Conservation (phyloP, 2,797 vertebrate genomes). For the Coendou prehensilis region DNA sequence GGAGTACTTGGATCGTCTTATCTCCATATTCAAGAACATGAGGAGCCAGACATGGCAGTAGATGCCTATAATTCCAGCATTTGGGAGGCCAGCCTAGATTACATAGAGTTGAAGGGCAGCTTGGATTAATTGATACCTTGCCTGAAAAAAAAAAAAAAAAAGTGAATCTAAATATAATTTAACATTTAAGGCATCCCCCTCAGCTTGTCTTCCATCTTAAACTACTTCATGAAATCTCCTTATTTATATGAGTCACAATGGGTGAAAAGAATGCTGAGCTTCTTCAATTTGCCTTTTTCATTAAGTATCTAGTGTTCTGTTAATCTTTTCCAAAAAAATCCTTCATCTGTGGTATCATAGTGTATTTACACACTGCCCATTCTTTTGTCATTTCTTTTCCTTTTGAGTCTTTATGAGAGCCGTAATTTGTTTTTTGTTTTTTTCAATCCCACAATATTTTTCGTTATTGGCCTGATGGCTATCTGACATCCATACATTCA, state of each 20-base stretch:
- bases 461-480: background rate
- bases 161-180: slow-evolving; percentile 20
- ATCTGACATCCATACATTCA: background rate
- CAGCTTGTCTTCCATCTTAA: slow-evolving; percentile 48
- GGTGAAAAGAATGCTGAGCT: slow-evolving; percentile 4
- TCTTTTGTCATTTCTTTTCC: background rate
- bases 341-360: background rate
- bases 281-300: background rate
- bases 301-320: background rate
- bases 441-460: slow-evolving; percentile 45
- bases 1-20: background rate
- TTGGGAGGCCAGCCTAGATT: background rate
- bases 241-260: background rate
- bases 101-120: background rate
- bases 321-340: slow-evolving; percentile 31
- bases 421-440: slow-evolving; percentile 12
- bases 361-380: background rate
- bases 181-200: background rate
- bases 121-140: background rate
- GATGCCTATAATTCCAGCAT: too few species aligned
- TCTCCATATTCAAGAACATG: background rate
- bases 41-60: background rate
- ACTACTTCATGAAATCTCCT: background rate
- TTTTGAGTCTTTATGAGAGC: background rate
- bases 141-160: background rate